These are phyloP conservation scores for Actinia tenebrosa DNA, from an alignment of 64 coral and sea anemone species.

Conservation along the genomic window DNA sequence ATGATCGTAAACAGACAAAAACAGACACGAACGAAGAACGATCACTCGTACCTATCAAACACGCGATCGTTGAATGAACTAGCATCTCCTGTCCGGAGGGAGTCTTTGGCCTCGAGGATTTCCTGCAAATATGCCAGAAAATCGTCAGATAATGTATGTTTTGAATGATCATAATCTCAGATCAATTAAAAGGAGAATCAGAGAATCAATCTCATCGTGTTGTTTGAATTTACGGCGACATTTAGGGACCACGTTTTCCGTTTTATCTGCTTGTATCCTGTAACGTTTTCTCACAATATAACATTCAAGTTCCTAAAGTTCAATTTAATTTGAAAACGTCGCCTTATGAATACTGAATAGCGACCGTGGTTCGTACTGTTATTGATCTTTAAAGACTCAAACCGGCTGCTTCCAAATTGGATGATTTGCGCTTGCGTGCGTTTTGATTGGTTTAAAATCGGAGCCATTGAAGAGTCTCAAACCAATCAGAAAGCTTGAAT, in stretches of 20 bases:
- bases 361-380: no score
- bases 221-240: not conserved
- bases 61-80: slow-evolving; percentile 84
- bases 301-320: no score
- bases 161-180: no score
- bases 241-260: not conserved
- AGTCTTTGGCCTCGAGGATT: slow-evolving; percentile 79
- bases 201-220: not conserved
- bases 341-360: no score
- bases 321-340: no score
- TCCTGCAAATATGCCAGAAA: slow-evolving; percentile 40
- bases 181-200: no score
- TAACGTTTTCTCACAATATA: no score
- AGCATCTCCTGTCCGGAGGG: slow-evolving; percentile 57
- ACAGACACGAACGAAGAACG: not conserved
- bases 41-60: slow-evolving; percentile 67
- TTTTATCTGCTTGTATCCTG: not conserved
- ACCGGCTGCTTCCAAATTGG: not conserved
- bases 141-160: not conserved
- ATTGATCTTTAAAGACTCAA: not conserved
- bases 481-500: not conserved
- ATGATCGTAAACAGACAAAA: no score
- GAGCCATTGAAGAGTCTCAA: not conserved
- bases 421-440: not conserved
- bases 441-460: not conserved